Conservation (phyloP, 2,797 vertebrate genomes). For the Rhynchotus rufescens region DNA sequence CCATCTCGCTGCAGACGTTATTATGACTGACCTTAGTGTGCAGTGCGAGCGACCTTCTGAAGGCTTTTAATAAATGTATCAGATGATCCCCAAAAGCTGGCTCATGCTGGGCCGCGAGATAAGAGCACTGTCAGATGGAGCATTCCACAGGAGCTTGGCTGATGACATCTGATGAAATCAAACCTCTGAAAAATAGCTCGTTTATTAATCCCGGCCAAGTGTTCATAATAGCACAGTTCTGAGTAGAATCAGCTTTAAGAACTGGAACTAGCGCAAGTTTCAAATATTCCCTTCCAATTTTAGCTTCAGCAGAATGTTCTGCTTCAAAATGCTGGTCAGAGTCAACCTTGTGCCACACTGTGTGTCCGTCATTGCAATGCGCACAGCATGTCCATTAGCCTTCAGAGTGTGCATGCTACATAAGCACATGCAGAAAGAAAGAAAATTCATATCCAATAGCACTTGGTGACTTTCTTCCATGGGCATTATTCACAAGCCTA, state of each 20-base stretch:
- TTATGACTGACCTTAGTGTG: slow-evolving; percentile 51
- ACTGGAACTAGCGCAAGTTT: not conserved
- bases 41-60: not conserved
- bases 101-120: slow-evolving; percentile 53
- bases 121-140: slow-evolving; percentile 53
- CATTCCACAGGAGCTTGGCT: slow-evolving; percentile 60
- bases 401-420: not conserved
- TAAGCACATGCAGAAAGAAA: not conserved
- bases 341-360: not conserved
- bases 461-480: not conserved
- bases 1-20: slow-evolving; percentile 35
- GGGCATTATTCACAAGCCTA: not conserved
- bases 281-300: slow-evolving; percentile 53
- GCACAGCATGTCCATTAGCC: fast-evolving
- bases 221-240: not conserved
- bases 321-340: not conserved
- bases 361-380: not conserved
- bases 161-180: slow-evolving; percentile 37
- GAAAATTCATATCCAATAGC: not conserved
- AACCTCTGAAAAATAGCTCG: slow-evolving; percentile 51
- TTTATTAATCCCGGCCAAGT: slow-evolving; percentile 50
- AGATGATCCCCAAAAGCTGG: not conserved
- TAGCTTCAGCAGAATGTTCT: not conserved
- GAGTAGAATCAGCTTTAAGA: slow-evolving; percentile 35
- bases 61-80: slow-evolving; percentile 41